These are phyloP conservation scores for Pachyseris speciosa DNA, from an alignment of 64 coral and sea anemone genomes.

Conservation along the genomic window DNA sequence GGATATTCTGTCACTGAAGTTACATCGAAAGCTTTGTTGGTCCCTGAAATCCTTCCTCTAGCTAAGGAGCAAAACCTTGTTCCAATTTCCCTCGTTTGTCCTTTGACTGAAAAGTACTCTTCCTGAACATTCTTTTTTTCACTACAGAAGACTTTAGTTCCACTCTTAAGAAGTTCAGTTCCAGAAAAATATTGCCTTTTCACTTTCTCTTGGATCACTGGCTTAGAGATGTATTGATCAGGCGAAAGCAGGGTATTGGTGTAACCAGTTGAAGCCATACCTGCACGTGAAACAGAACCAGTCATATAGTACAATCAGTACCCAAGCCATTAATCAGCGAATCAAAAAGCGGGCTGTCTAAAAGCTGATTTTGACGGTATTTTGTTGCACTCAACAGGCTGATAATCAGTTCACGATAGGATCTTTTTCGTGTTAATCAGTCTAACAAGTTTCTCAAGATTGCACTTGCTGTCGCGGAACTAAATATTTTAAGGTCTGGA, in stretches of 20 bases:
- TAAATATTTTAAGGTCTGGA: too few relatives aligned
- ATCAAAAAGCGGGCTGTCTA: too few relatives aligned
- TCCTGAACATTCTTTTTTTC: not conserved
- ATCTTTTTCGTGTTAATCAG: too few relatives aligned
- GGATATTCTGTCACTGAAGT: not conserved
- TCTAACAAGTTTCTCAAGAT: too few relatives aligned
- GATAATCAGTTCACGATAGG: too few relatives aligned
- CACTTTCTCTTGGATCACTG: slow-evolving; percentile 58
- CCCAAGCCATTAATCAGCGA: not conserved
- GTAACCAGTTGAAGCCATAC: slow-evolving; percentile 12
- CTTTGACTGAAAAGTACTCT: not conserved
- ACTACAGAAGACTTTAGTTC: slow-evolving; percentile 7
- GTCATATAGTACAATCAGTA: not conserved
- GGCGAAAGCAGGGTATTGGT: slow-evolving; percentile 47
- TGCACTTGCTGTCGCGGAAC: too few relatives aligned
- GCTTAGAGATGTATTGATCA: slow-evolving; percentile 48
- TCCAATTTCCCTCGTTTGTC: not conserved
- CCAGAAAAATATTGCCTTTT: slow-evolving; percentile 65
- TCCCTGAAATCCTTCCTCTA: not conserved
- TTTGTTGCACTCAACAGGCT: too few relatives aligned
- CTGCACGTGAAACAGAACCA: slow-evolving; percentile 1
- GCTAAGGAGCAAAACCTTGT: not conserved
- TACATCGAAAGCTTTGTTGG: not conserved
- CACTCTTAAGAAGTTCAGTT: slow-evolving; percentile 64
- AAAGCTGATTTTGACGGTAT: too few relatives aligned